Evolutionary conservation across 2,113 vertebrate genomes (phyloP), one percentile per base, ranked within the genome.

Genomic region (Hemicordylus capensis): DNA sequence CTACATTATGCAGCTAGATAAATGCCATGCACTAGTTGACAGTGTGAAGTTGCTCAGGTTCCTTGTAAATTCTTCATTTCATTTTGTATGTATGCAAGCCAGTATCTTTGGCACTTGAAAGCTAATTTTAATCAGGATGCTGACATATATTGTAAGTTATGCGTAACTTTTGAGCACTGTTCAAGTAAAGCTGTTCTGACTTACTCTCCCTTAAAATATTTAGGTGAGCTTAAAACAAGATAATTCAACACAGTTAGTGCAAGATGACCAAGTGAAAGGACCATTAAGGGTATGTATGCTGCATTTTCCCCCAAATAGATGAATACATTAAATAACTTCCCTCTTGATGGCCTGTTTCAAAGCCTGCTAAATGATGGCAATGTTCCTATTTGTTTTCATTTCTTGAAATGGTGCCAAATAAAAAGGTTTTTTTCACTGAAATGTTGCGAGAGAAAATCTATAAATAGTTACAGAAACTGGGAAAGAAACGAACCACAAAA

Each of bases 181-280:
- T 22, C n/a, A 63, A 26, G 1, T 80, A 63, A 61, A 51, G 78
- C 28, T 2, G 3, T 17, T 39, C 9, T 80, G 0, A 73, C 17
- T 85, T 61, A 15, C 48, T 79, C 26, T 79, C 73, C 84, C 1
- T 70, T 0, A 85, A 90, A 95, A 15, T 93, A 84, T 95, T 94
- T 95, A 99, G 99, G 99, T 99, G 91, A 95, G 97, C 70, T 95
- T 98, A 85, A 99, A 99, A 93, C 98, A 98, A 81, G 98, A 99
- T 86, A 98, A 96, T 78, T 98, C 97, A 54, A 98, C 98, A 78
- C 99, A 99, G 34, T 96, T 99, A 94, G 98, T 99, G 61, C 99
- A 99, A 91, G 99, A 99, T 92, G 98, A 99, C 94, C 98, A 99
- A 97, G 98, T 99, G 69, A 99, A 99, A 97, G 99, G 98, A 83